These are phyloP conservation scores for Microcebus lehilahytsara DNA, from an alignment of 2,113 vertebrate species.

Conservation along the genomic window DNA sequence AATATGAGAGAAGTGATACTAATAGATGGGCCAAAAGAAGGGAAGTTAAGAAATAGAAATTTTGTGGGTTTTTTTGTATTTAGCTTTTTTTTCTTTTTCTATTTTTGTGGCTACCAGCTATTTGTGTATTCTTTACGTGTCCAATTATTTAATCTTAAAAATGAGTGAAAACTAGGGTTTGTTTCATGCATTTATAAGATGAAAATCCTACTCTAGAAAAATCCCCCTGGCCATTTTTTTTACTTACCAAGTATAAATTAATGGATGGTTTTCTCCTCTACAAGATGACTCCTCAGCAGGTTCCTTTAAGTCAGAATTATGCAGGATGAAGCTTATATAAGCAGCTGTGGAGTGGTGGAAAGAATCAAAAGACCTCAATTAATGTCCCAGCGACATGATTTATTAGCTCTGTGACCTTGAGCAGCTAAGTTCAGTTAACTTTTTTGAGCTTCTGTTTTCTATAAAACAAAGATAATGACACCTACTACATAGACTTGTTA, in stretches of 20 bases:
- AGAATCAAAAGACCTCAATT: background rate
- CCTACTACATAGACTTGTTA: background rate
- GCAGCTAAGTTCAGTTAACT: background rate
- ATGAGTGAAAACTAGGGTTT: background rate
- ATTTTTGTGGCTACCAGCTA: background rate
- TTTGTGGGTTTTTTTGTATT: background rate
- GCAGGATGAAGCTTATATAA: background rate
- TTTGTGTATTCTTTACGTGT: background rate
- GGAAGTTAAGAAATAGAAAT: background rate
- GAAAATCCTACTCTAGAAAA: background rate
- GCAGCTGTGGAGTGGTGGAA: background rate
- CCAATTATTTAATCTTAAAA: background rate
- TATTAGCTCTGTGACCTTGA: background rate
- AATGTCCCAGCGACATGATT: background rate
- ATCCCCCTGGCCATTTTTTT: background rate
- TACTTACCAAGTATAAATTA: background rate
- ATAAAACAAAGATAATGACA: background rate
- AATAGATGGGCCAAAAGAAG: background rate
- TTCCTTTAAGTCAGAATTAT: background rate
- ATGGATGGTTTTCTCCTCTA: background rate
- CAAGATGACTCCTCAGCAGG: background rate
- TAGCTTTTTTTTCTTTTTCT: background rate
- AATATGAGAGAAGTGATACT: background rate
- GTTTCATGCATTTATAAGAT: background rate
- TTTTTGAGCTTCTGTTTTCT: background rate